Conservation (phyloP, 2,113 vertebrate genomes). For the Phycodurus eques region DNA sequence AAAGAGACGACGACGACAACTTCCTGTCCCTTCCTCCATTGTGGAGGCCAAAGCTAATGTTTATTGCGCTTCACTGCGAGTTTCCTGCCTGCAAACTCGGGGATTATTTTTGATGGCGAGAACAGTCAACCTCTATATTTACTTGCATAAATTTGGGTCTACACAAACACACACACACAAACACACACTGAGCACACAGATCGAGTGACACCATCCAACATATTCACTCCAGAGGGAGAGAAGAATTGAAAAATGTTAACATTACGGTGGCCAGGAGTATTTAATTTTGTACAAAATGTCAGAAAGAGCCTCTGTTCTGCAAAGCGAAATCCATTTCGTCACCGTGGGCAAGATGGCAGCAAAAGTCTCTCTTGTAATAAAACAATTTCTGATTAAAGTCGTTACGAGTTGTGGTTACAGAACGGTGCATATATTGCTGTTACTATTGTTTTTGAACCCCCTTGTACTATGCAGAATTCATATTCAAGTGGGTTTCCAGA, state of each 20-base stretch:
- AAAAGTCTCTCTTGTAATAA: constrained; percentile 42
- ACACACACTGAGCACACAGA: not conserved
- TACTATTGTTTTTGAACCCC: constrained; percentile 24
- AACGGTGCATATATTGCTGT: constrained; percentile 4
- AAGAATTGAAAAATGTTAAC: not conserved
- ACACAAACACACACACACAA: not conserved
- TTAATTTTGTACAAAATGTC: constrained; percentile 24
- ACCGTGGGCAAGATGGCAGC: constrained; percentile 43
- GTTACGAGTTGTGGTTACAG: constrained; percentile 22
- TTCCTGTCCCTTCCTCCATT: constrained; percentile 59
- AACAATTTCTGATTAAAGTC: constrained; percentile 45
- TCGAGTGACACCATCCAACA: not conserved
- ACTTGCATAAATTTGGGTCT: not conserved
- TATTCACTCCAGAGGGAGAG: not conserved
- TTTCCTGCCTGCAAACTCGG: constrained; percentile 33
- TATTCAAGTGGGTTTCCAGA: not conserved
- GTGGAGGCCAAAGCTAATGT: constrained; percentile 48
- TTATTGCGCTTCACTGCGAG: constrained; percentile 50
- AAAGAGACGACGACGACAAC: constrained; percentile 43
- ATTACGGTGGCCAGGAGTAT: not conserved
- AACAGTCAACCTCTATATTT: constrained; percentile 9
- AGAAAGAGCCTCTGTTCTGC: constrained; percentile 30
- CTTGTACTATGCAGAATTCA: not conserved
- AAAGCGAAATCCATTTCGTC: constrained; percentile 31
- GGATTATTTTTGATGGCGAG: constrained; percentile 23